phyloP scores from a whole-genome alignment of 2,888 invertebrate species.

The Crepidodera aurea region DNA sequence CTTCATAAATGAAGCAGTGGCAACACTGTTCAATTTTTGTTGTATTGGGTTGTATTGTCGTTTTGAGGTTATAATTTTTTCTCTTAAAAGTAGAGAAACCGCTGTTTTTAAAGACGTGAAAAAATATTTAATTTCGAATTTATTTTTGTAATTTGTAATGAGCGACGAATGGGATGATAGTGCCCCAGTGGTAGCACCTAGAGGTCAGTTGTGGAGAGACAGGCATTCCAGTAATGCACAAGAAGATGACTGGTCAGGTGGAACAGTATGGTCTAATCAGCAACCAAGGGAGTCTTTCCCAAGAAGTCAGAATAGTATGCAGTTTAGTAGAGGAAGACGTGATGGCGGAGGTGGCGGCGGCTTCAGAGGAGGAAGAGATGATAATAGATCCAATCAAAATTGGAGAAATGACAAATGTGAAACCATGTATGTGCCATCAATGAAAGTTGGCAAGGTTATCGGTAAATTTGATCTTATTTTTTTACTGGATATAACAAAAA shows the following conservation, averaged over 20 bases:
- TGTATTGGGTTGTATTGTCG: too few relatives aligned
- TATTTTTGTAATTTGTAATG: too few relatives aligned
- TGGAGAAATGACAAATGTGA: conserved; percentile 38
- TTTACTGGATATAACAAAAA: background rate
- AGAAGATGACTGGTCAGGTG: conserved; percentile 18
- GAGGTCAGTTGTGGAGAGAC: background rate
- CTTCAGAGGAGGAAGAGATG: background rate
- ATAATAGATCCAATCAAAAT: conserved; percentile 10
- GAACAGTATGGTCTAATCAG: background rate
- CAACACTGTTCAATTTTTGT: too few relatives aligned
- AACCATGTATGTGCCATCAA: conserved; percentile 53
- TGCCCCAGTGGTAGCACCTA: conserved; percentile 19
- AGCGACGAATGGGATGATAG: conserved; percentile 43
- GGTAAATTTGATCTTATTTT: conserved; percentile 48
- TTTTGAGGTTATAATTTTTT: too few relatives aligned
- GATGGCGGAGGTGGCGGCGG: conserved; percentile 6
- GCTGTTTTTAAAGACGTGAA: too few relatives aligned
- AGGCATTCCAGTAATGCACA: background rate
- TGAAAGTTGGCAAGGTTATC: conserved; percentile 67
- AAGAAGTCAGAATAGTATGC: background rate
- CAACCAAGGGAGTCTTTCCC: background rate
- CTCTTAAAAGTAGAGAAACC: too few relatives aligned
- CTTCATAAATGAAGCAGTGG: too few relatives aligned
- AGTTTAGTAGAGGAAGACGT: conserved; percentile 22
- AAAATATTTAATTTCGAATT: too few relatives aligned